phyloP scores from a whole-genome alignment of 2,113 vertebrate genomes.

The Tapirus terrestris region DNA sequence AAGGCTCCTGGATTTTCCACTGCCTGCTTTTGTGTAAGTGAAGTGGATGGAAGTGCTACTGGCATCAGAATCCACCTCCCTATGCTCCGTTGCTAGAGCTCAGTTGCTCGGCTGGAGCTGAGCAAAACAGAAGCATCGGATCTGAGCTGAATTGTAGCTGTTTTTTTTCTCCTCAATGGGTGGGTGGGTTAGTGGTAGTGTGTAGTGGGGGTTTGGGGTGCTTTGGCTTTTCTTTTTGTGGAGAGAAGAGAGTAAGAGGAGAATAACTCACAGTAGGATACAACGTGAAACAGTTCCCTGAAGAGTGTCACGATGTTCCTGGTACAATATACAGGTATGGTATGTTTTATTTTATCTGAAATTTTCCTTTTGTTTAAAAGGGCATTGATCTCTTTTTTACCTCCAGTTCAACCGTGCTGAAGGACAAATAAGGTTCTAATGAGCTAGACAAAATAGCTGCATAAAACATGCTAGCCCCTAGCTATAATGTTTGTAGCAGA shows the following conservation, averaged over 20 bases:
- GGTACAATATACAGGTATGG: slow-evolving; percentile 85
- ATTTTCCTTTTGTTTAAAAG: slow-evolving; percentile 59
- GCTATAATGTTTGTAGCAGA: slow-evolving; percentile 29
- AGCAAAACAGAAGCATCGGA: slow-evolving; percentile 65
- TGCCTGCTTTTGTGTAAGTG: slow-evolving; percentile 77
- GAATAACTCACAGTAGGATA: slow-evolving; percentile 73
- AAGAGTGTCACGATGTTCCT: slow-evolving; percentile 85
- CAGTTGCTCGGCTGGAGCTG: slow-evolving; percentile 63
- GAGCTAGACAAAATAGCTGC: slow-evolving; percentile 31
- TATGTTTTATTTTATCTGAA: slow-evolving; percentile 59
- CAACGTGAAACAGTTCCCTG: slow-evolving; percentile 71
- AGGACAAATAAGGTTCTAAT: slow-evolving; percentile 34
- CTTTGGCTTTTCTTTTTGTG: slow-evolving; percentile 74
- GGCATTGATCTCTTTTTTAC: slow-evolving; percentile 31
- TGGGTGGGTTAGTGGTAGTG: slow-evolving; percentile 61
- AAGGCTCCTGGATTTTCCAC: slow-evolving; percentile 71
- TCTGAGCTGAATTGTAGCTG: slow-evolving; percentile 68
- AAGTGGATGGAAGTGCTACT: slow-evolving; percentile 64
- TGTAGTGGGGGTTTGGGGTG: slow-evolving; percentile 59
- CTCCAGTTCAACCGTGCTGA: slow-evolving; percentile 49
- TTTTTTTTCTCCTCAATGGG: background rate
- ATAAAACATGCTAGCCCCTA: slow-evolving; percentile 25
- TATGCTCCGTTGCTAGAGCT: slow-evolving; percentile 74
- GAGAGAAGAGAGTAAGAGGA: slow-evolving; percentile 64
- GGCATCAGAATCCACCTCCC: slow-evolving; percentile 74